Evolutionary conservation across 1,140 invertebrate genomes (phyloP), one percentile per base, ranked within the genome.

Genomic region (Megalopta genalis): DNA sequence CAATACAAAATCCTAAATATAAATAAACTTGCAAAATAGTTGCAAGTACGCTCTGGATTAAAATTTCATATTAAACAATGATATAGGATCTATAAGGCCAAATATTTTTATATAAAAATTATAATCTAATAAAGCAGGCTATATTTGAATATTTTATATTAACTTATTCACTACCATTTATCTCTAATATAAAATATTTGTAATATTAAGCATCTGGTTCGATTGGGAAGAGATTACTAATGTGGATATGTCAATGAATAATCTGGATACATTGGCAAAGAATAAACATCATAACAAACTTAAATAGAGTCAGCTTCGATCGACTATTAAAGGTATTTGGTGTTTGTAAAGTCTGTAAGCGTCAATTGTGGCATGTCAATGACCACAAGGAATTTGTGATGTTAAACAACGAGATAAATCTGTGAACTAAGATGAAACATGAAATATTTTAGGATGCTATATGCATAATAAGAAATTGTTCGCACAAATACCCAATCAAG

Each of bases 161-260:
- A 82, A 82, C 65, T 81, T 68, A 82, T 82, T 81, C 70, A 82
- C 81, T 81, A 82, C 78, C 59, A 83, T 69, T 76, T 37, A 37
- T 46, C 10, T 32, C 25, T 37, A 52, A 60, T 63, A 57, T 12
- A 64, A 63, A 14, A 52, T 74, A 39, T 54, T 0, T 54, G 54
- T 16, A 54, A 52, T 32, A 8, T 23, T 54, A 18, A 52, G 10
- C 37, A 73, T n/a, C n/a, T 39, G 12, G 42, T 14, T 49, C 1
- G 14, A 12, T 16, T 3, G 16, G 46, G 10, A 16, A 12, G 14
- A 49, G 14, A 10, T 49, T 12, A 49, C 14, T 16, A 10, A 14
- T 49, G 0, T 42, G 46, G 14, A 49, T 7, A 10, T 16, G 3
- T 14, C 14, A 49, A 49, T 49, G 16, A 3, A 16, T 16, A 49